phyloP scores from a whole-genome alignment of 1,140 invertebrate species.

The Cydia amplana region DNA sequence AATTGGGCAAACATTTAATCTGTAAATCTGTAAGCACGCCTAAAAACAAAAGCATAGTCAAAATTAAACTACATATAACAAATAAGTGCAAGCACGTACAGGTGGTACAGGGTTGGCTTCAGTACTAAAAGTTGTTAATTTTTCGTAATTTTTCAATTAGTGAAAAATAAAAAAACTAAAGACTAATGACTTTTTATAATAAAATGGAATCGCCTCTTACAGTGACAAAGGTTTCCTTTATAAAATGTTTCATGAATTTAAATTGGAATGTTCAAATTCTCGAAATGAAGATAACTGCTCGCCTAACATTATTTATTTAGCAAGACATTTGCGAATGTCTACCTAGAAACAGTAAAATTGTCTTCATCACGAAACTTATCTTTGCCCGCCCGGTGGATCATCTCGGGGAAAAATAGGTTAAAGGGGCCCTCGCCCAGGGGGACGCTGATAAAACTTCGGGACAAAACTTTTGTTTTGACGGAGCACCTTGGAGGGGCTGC shows the following conservation, averaged over 20 bases:
- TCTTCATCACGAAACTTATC: conserved; percentile 32
- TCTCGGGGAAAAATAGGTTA: conserved; percentile 67
- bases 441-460: conserved; percentile 65
- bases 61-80: no score
- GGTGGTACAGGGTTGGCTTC: no score
- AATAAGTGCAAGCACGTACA: no score
- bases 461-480: conserved; percentile 71
- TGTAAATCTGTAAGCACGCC: no score
- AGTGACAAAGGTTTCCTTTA: background rate
- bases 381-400: conserved; percentile 39
- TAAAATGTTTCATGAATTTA: background rate
- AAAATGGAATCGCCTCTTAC: background rate
- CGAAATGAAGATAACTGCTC: conserved; percentile 1
- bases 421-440: conserved; percentile 56
- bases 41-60: no score
- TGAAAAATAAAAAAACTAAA: no score
- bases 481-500: conserved; percentile 56
- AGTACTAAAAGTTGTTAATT: no score
- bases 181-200: background rate
- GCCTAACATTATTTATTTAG: conserved; percentile 12
- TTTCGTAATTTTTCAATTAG: no score
- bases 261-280: background rate
- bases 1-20: no score
- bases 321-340: conserved; percentile 8
- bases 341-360: conserved; percentile 31